These are phyloP conservation scores for Drosophila orosa DNA, from an alignment of 1,140 invertebrate genomes.

Conservation along the genomic window DNA sequence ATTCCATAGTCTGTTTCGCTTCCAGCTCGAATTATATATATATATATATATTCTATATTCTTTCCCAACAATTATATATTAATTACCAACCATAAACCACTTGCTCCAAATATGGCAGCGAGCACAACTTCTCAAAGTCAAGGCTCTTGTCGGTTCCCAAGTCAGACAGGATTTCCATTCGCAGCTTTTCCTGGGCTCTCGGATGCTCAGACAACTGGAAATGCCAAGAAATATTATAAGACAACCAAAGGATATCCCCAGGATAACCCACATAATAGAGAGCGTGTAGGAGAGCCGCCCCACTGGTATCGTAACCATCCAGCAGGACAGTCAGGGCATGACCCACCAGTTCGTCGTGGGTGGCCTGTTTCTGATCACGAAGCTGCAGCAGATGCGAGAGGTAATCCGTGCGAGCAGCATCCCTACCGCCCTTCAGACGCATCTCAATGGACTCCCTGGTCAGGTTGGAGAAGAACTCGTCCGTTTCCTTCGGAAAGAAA, in stretches of 20 bases:
- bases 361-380: constrained; percentile 83
- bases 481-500: constrained; percentile 65
- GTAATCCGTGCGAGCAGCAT: constrained; percentile 76
- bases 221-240: neutral
- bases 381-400: constrained; percentile 81
- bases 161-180: constrained; percentile 69
- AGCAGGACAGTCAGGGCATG: constrained; percentile 85
- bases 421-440: constrained; percentile 81
- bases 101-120: constrained; percentile 73
- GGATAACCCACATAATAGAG: constrained; percentile 69
- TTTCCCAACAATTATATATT: neutral
- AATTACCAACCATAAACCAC: constrained; percentile 64
- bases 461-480: constrained; percentile 77
- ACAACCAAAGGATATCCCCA: neutral
- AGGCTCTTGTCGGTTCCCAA: constrained; percentile 17
- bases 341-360: constrained; percentile 86
- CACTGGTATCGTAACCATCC: constrained; percentile 87
- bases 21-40: no score
- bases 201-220: constrained; percentile 63
- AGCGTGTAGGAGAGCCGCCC: constrained; percentile 62
- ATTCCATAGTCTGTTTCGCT: no score
- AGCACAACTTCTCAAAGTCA: constrained; percentile 54
- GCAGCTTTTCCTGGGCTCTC: constrained; percentile 58
- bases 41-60: no score
- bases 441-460: constrained; percentile 71